A percentile compares a stretch with the other conserved stretches of the same genome.
Conservation (phyloP, 2,797 vertebrate genomes). For the Acipenser ruthenus region DNA sequence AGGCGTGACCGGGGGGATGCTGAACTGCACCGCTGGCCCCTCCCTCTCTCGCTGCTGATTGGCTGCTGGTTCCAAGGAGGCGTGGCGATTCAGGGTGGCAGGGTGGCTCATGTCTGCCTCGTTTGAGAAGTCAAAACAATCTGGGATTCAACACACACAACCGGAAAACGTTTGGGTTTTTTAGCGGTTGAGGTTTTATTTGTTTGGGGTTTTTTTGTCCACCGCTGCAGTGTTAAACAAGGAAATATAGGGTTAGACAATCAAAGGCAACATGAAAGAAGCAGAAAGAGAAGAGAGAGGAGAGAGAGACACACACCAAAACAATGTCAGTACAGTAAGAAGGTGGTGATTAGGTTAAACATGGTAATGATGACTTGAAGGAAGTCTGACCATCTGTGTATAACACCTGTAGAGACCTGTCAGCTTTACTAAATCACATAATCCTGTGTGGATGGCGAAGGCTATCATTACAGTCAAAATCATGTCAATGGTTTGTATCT, state of each 20-base stretch:
- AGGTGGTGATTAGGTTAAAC: slow-evolving; percentile 9
- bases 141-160: slow-evolving; percentile 96
- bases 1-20: slow-evolving; percentile 83
- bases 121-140: slow-evolving; percentile 98
- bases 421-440: no score
- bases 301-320: slow-evolving; percentile 30
- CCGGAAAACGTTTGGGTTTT: slow-evolving; percentile 70
- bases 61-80: slow-evolving; percentile 76
- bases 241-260: background rate
- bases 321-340: slow-evolving; percentile 33
- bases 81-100: slow-evolving; percentile 79
- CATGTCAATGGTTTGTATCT: no score
- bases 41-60: slow-evolving; percentile 80
- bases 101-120: slow-evolving; percentile 85
- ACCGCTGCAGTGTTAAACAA: background rate
- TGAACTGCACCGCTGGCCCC: slow-evolving; percentile 73
- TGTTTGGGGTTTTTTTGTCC: background rate
- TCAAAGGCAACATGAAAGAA: slow-evolving; percentile 18
- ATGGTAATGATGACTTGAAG: no score
- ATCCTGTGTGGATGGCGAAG: no score
- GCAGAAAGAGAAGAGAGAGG: slow-evolving; percentile 25
- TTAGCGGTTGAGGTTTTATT: slow-evolving; percentile 40
- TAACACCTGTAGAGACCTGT: no score
- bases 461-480: no score
- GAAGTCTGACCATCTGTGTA: no score